Base-by-base conservation (phyloP, 2,113 vertebrate genomes). In the Lanius collurio region DNA sequence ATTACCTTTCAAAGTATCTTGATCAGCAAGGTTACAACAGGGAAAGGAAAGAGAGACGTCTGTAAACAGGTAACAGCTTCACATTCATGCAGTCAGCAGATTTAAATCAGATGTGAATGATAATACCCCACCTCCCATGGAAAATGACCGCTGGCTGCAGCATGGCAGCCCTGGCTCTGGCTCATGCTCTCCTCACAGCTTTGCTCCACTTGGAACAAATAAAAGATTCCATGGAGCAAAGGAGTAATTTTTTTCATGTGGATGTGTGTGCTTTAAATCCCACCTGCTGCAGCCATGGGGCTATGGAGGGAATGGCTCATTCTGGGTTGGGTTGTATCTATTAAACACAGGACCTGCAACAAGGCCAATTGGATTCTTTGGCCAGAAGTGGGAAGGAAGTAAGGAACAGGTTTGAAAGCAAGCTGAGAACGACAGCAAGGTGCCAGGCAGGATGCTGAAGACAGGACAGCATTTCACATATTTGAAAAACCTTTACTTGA, bases 141-240 rank as follows among this genome's bases (percentile, higher is more conserved):
- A 49, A 85, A 90, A 79, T 1, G 2, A 27, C 30, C 0, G 0
- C 44, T n/a, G 52, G 39, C 28, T 30, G 11, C 69, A 63, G 35
- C 7, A 6, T 2, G 4, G 64, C 20, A 70, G 65, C 39, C 68
- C 56, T 52, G 47, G 27, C 39, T 71, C 56, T 52, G 47, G 27
- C 39, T 85, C 44, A 35, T 0, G 0, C 31, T 68, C 33, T 84
- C 30, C 39, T 75, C 65, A 77, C 31, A 60, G 23, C 30, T 64
- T 79, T 47, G 30, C 11, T 85, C 30, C 63, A 62, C 44, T 73
- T 42, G 0, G 0, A 63, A 47, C 26, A 59, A 88, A 83, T 23
- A 56, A 59, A 59, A 71, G 56, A 69, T 13, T 39, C 20, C 0
- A 0, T 35, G 42, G 21, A 88, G 68, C 16, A 77, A 63, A 88